Evolutionary conservation across 1,140 invertebrate species (phyloP), one percentile per base, ranked within the genome.

Genomic region (Lineus longissimus): DNA sequence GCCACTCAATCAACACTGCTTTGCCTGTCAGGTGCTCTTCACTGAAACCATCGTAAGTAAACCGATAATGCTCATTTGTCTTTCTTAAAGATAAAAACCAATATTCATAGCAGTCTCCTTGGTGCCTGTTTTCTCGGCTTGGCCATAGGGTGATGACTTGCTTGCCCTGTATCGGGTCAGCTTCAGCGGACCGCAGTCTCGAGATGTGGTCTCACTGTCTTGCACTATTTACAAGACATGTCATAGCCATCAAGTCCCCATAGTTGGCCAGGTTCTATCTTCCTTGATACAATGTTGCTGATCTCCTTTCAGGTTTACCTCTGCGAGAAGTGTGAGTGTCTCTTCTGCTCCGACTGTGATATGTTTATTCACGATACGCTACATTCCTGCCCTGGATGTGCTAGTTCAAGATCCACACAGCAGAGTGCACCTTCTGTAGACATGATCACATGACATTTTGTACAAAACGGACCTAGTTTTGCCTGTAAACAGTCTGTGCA

Each of bases 291-390:
- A n/a, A n/a, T n/a, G n/a, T n/a, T n/a, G n/a, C n/a, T n/a, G n/a
- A n/a, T n/a, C n/a, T n/a, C n/a, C 33, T 70, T 70, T 27, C 69
- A 81, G 80, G 69, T 68, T 6, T 80, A 77, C 60, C 82, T 86
- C 51, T 98, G 95, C 82, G 84, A 84, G 40, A 87, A 86, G 45
- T 98, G 96, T 81, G 75, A 81, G 0, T 86, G 90, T 70, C 81
- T 86, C 36, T 97, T 92, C 81, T 98, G 96, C 78, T 84, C 94
- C 63, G 94, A 97, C 76, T 98, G 95, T 85, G 95, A 98, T 83
- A 86, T 94, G 61, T 95, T 96, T 77, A 89, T 97, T 58, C 93
- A 97, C 70, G 92, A 94, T 68, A 90, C 91, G 1, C 81, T 98
- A 31, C 95, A 98, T 79, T 91, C 90, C 11, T 98, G 95, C 84